phyloP scores from a whole-genome alignment of 2,888 invertebrate genomes.

The Automeris io region DNA sequence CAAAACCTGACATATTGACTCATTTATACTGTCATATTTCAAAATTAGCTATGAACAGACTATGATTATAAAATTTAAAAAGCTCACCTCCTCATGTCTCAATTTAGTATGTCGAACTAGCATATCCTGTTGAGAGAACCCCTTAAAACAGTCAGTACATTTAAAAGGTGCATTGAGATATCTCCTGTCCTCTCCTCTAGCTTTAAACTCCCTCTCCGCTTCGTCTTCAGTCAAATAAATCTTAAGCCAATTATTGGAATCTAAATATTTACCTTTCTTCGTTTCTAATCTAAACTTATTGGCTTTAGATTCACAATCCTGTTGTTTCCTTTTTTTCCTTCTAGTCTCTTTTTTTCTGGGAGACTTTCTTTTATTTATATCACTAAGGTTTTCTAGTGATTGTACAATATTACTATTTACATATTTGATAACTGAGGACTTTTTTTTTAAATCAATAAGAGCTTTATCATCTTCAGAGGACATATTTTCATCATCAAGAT shows the following conservation, averaged over 20 bases:
- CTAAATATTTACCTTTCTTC: conserved; percentile 29
- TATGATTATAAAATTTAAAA: background rate
- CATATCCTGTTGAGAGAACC: conserved; percentile 56
- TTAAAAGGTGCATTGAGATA: conserved; percentile 44
- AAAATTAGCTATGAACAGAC: no score
- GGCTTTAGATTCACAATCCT: conserved; percentile 17
- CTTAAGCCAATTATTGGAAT: conserved; percentile 46
- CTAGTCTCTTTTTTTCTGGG: conserved; percentile 9
- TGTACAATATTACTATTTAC: background rate
- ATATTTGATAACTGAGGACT: background rate
- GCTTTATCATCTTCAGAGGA: conserved; percentile 19
- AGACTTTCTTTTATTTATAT: background rate
- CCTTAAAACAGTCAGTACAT: conserved; percentile 53
- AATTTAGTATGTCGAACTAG: conserved; percentile 46
- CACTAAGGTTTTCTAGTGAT: no score
- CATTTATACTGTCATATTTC: no score
- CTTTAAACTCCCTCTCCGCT: conserved; percentile 43
- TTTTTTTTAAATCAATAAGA: conserved; percentile 7
- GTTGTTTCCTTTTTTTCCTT: conserved; percentile 13
- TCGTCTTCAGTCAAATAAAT: conserved; percentile 46
- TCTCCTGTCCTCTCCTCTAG: conserved; percentile 35
- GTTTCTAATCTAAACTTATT: conserved; percentile 26
- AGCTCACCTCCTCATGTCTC: no score
- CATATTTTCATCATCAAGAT: conserved; percentile 8
- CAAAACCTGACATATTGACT: no score